phyloP scores from a whole-genome alignment of 2,888 invertebrate species.

The Erebia palarica region DNA sequence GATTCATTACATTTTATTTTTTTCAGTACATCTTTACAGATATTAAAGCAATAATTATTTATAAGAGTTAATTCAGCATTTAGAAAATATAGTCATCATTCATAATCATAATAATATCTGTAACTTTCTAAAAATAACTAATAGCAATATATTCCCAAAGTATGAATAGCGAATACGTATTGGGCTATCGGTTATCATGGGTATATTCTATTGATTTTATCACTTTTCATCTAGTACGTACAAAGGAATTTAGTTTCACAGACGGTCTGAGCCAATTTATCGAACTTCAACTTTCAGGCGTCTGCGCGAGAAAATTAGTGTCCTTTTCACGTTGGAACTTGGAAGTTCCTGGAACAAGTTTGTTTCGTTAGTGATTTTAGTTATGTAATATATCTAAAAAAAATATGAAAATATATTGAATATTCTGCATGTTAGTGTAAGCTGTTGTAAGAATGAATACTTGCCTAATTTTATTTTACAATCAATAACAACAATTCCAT shows the following conservation, averaged over 20 bases:
- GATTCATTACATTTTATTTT: no score
- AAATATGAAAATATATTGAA: no score
- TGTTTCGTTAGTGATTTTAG: background rate
- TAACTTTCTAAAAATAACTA: background rate
- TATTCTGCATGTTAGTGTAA: no score
- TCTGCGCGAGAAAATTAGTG: background rate
- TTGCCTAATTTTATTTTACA: no score
- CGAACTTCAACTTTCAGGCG: background rate
- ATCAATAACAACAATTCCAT: no score
- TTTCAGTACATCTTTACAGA: no score
- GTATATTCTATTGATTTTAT: background rate
- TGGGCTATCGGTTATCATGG: background rate
- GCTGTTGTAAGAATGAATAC: no score
- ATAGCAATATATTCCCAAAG: background rate
- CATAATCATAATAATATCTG: no score
- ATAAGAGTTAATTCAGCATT: no score
- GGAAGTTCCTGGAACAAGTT: background rate
- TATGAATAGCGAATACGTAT: background rate
- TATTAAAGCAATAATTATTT: no score
- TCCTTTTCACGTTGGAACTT: background rate
- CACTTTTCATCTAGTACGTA: background rate
- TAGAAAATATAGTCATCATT: no score
- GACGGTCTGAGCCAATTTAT: background rate
- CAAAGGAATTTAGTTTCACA: background rate
- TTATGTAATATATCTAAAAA: background rate